Conservation (phyloP, 2,113 vertebrate genomes). For the Prietella phreatophila region DNA sequence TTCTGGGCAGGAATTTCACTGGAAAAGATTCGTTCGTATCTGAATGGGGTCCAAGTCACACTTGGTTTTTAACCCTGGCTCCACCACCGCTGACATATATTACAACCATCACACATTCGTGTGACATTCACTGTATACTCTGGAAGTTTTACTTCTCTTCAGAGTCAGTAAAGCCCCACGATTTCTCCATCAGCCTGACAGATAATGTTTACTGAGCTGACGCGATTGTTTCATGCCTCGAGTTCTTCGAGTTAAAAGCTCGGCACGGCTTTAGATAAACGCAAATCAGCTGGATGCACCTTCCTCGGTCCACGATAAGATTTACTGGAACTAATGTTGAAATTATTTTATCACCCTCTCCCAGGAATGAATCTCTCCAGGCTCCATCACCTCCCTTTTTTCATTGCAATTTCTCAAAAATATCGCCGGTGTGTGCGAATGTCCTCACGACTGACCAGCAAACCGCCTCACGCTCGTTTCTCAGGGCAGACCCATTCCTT, state of each 20-base stretch:
- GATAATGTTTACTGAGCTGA: slow-evolving; percentile 46
- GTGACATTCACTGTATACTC: slow-evolving; percentile 45
- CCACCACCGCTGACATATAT: slow-evolving; percentile 44
- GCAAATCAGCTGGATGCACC: background rate
- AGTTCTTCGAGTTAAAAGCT: slow-evolving; percentile 38
- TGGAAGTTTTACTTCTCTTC: slow-evolving; percentile 38
- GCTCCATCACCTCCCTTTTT: background rate
- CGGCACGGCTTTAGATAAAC: slow-evolving; percentile 1
- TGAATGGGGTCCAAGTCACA: slow-evolving; percentile 26
- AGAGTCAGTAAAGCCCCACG: slow-evolving; percentile 38
- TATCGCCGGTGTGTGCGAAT: slow-evolving; percentile 1
- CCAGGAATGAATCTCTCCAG: slow-evolving; percentile 4
- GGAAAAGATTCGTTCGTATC: slow-evolving; percentile 33
- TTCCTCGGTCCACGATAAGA: slow-evolving; percentile 3
- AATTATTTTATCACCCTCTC: background rate
- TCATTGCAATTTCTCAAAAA: background rate
- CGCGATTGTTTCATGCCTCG: slow-evolving; percentile 30
- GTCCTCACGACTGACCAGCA: background rate
- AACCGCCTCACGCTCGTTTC: background rate
- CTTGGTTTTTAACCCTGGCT: slow-evolving; percentile 27
- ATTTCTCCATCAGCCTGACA: slow-evolving; percentile 44
- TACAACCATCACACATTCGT: slow-evolving; percentile 31
- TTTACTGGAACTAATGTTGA: background rate
- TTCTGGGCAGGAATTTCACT: slow-evolving; percentile 29
- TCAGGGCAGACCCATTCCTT: slow-evolving; percentile 40